Evolutionary conservation across 2,797 vertebrate genomes (phyloP), one percentile per base, ranked within the genome.

Genomic region (Urosaurus nigricauda): DNA sequence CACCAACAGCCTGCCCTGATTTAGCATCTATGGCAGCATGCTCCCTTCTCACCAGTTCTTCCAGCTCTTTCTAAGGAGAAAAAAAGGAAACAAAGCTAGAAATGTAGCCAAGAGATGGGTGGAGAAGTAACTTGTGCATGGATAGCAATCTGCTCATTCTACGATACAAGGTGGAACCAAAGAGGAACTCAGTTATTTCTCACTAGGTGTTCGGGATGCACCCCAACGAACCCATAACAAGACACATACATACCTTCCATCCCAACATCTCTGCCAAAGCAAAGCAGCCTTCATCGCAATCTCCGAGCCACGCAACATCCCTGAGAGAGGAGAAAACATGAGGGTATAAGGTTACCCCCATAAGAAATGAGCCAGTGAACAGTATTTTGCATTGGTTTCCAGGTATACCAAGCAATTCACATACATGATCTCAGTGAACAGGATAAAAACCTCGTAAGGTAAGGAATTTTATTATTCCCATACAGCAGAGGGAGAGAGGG

Each of bases 261-360:
- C 98, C 98, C 3, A 99, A 95, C 87, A 98, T 95, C 8, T 98
- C 98, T 0, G 98, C 98, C 0, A 99, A 96, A 81, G 97, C 97
- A 95, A 98, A 91, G 94, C 98, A 99, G 89, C 98, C 98, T 0
- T 98, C 98, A 84, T 99, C 98, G 87, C 98, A 99, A 17, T 98
- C 97, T 87, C 98, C 98, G 84, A 99, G 96, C 94, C 98, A 97
- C 91, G 98, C 98, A 63, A 99, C 98, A 2, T 99, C 98, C 96
- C 98, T 98, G 79, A 14, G 53, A 74, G 40, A 35, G 16, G 24
- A 11, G 21, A 24, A 35, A 19, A 51, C 29, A 5, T 13, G 32
- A 0, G 8, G 32, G 43, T 4, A 14, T 13, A 60, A 78, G 1
- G 19, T 29, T 12, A 11, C 40, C n/a, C 40, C 47, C 16, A 35